These are phyloP conservation scores for Drosophila athabasca DNA, from an alignment of 1,140 invertebrate species.

Conservation along the genomic window DNA sequence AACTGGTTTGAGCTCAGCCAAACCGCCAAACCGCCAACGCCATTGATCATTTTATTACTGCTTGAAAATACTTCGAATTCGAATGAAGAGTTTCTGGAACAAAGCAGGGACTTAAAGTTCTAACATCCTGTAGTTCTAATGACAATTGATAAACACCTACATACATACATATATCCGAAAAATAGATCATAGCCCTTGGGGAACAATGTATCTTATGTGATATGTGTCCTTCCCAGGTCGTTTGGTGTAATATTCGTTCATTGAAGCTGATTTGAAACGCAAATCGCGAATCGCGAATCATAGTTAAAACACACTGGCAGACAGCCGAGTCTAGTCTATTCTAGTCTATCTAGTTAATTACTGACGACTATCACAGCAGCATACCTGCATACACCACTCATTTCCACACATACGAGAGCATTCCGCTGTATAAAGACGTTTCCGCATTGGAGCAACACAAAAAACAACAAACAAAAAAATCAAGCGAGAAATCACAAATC, in stretches of 20 bases:
- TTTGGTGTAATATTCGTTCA: not conserved
- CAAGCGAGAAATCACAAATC: conserved; percentile 12
- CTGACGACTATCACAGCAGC: conserved; percentile 19
- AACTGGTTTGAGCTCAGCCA: conserved; percentile 60
- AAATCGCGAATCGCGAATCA: no score
- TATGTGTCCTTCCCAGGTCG: no score
- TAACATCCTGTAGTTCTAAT: no score
- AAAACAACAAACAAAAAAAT: conserved; percentile 18
- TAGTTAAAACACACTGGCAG: conserved; percentile 14
- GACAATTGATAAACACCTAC: no score
- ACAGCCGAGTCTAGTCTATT: conserved; percentile 2
- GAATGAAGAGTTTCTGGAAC: conserved; percentile 1
- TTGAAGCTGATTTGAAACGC: conserved; percentile 22
- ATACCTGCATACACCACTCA: conserved; percentile 13
- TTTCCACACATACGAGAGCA: conserved; percentile 4
- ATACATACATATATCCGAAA: no score
- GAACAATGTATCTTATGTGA: not conserved
- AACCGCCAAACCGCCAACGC: conserved; percentile 29
- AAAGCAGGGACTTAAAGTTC: no score
- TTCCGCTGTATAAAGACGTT: conserved; percentile 24
- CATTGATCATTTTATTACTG: conserved; percentile 30
- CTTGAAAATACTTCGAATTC: not conserved
- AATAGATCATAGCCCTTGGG: no score
- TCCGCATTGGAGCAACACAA: conserved; percentile 24
- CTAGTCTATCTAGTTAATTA: conserved; percentile 34